Percentiles rank a stretch among this genome's conserved stretches.
Conservation (phyloP, 1,140 invertebrate species). For the Hycleus phaleratus region DNA sequence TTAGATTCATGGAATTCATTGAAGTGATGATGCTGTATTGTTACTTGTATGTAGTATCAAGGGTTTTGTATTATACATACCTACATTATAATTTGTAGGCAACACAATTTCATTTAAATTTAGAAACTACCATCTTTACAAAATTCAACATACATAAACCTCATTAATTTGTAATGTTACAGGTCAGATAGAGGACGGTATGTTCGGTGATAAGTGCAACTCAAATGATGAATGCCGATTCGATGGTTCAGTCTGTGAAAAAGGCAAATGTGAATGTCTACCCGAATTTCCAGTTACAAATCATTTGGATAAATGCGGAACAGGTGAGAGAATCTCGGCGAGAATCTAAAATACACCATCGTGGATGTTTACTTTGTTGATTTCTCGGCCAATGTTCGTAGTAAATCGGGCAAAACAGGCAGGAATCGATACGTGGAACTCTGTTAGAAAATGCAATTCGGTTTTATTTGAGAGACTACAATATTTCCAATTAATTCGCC, state of each 20-base stretch:
- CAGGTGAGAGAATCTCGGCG: constrained; percentile 47
- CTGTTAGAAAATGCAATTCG: too few species aligned
- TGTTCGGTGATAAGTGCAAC: constrained; percentile 66
- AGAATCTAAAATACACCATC: too few species aligned
- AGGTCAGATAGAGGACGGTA: constrained; percentile 45
- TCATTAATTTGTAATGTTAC: constrained; percentile 8
- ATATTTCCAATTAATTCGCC: too few species aligned
- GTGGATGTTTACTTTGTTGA: too few species aligned
- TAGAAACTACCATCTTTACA: not conserved
- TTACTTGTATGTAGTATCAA: too few species aligned
- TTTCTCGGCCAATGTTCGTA: too few species aligned
- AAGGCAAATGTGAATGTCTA: constrained; percentile 61
- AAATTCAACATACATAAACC: not conserved
- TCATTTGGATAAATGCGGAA: constrained; percentile 76
- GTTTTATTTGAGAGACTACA: too few species aligned
- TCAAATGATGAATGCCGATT: constrained; percentile 63
- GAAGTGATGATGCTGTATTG: too few species aligned
- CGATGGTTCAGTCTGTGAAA: constrained; percentile 61
- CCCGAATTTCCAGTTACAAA: constrained; percentile 65
- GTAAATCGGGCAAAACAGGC: too few species aligned
- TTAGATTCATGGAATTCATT: constrained; percentile 8
- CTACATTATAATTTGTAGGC: too few species aligned
- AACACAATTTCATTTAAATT: too few species aligned
- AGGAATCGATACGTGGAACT: too few species aligned
- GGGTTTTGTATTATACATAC: not conserved